Percentiles rank a stretch among this genome's conserved stretches.
Conservation (phyloP, 2,113 vertebrate species). For the Mormoops blainvillei region DNA sequence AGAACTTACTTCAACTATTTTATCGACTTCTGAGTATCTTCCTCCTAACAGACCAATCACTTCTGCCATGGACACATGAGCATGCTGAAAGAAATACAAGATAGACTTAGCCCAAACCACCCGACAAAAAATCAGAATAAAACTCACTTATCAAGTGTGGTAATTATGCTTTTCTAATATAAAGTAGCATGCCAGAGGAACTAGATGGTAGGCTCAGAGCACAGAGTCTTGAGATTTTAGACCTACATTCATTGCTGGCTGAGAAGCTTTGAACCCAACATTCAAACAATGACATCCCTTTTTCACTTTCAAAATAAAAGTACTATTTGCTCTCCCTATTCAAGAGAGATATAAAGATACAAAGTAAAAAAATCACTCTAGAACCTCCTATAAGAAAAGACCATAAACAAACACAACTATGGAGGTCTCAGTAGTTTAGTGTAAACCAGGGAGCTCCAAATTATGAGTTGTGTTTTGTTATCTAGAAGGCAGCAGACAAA, state of each 20-base stretch:
- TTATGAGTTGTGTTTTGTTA: not conserved
- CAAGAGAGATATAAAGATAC: not conserved
- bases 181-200: not conserved
- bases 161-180: not conserved
- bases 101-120: not conserved
- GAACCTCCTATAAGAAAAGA: not conserved
- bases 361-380: constrained; percentile 21
- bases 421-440: not conserved
- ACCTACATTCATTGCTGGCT: not conserved
- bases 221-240: constrained; percentile 8
- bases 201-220: not conserved
- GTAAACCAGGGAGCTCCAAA: not conserved
- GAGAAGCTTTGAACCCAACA: constrained; percentile 1
- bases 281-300: not conserved
- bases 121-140: not conserved
- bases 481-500: constrained; percentile 45
- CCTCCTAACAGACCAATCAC: constrained; percentile 96
- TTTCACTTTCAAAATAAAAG: constrained; percentile 18
- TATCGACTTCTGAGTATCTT: constrained; percentile 86
- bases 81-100: constrained; percentile 83
- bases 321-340: not conserved
- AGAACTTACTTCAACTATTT: constrained; percentile 88
- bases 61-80: constrained; percentile 94
- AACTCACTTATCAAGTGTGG: not conserved
- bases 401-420: not conserved